Base-by-base conservation (phyloP, 2,113 vertebrate species). In the Nerophis ophidion region DNA sequence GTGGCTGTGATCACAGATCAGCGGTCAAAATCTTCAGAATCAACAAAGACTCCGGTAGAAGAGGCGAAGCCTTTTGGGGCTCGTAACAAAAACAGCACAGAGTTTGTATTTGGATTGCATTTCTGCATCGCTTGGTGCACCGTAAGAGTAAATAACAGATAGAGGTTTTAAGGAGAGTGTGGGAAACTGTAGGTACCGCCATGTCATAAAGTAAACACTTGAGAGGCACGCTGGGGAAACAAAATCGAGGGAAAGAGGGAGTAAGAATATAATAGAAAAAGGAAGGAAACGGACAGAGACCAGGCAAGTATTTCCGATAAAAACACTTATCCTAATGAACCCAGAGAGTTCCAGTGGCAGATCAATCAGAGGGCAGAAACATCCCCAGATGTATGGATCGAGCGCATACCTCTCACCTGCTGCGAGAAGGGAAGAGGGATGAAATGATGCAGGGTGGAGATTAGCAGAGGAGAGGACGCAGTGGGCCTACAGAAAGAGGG, bases 331-430 rank as follows among this genome's bases (percentile, higher is more conserved):
- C 61, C 72, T 83, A 77, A 81, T 83, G 70, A 75, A 82, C 61
- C 65, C 11, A 7, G 69, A 66, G 75, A 77, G 68, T 64, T 26
- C 16, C 50, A 61, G 67, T 7, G 50, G 13, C 52, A 49, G 68
- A 82, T 85, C 75, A 61, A 84, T 86, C 66, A 53, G 48, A 63
- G 77, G 66, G 79, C 76, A 75, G 70, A 72, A 71, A 59, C 70
- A 66, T 66, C 19, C 4, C 63, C 71, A 82, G 72, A 86, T 72
- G 71, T 73, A 83, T 80, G 73, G 73, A 81, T 62, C 60, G 57
- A 77, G 74, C 84, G 81, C 76, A 76, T 68, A 85, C 71, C 84
- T 71, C 71, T 82, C 76, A 82, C 80, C 76, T 84, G 66, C 72
- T 72, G 69, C 55, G 63, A 69, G 50, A 33, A 67, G 55, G 48